These are phyloP conservation scores for Chlamydotis undulata DNA, from an alignment of 2,113 vertebrate species.

Conservation along the genomic window DNA sequence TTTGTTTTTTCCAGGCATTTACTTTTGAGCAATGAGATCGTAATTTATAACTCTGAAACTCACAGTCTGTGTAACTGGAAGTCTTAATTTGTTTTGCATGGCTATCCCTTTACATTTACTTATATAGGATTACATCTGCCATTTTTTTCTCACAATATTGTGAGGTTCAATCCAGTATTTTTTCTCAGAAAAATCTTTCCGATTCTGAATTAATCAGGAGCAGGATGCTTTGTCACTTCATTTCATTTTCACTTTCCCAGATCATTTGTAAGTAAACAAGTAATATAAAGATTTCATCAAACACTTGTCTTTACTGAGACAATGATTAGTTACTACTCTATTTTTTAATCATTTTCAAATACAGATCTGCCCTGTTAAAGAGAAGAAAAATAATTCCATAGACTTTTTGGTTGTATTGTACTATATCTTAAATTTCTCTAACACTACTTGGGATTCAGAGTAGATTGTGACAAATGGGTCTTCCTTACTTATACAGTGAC, in stretches of 20 bases:
- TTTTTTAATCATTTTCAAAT: neutral
- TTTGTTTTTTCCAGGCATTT: neutral
- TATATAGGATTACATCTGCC: neutral
- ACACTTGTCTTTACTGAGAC: neutral
- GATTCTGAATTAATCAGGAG: neutral
- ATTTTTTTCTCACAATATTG: neutral
- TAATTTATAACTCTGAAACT: neutral
- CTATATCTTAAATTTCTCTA: neutral
- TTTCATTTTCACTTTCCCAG: neutral
- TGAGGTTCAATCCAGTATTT: neutral
- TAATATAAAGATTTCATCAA: neutral
- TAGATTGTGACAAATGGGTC: neutral
- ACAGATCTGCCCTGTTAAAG: neutral
- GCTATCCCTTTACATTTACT: neutral
- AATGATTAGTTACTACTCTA: neutral
- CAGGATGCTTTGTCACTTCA: neutral
- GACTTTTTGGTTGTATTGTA: neutral
- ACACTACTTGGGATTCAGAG: neutral
- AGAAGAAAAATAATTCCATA: neutral
- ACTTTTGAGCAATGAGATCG: neutral
- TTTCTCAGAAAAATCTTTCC: neutral
- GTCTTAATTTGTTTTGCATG: neutral
- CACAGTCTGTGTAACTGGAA: neutral
- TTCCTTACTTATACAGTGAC: neutral
- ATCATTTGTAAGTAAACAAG: neutral